A percentile compares a stretch with the other conserved stretches of the same genome.
phyloP scores from a whole-genome alignment of 2,888 invertebrate species.

The Ennomos erosarius region DNA sequence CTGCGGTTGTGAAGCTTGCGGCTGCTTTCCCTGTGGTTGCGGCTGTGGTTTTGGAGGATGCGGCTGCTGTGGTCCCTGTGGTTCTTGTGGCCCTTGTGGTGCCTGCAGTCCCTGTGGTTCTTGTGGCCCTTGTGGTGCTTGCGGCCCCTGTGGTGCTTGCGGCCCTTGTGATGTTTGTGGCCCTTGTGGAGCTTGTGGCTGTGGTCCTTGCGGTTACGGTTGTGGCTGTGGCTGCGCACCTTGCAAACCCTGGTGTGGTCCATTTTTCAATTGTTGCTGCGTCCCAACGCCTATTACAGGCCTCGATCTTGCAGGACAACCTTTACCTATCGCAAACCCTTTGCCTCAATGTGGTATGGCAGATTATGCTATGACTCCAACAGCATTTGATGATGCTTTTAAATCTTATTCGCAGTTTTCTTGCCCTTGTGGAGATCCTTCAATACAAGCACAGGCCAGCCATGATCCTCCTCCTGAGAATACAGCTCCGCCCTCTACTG shows the following conservation, averaged over 20 bases:
- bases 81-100: conserved; percentile 1
- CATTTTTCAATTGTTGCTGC: conserved; percentile 27
- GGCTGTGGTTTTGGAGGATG: conserved; percentile 1
- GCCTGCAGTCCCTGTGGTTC: conserved; percentile 9
- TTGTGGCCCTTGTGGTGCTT: conserved; percentile 2
- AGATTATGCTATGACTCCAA: too few relatives aligned
- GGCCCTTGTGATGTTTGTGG: conserved; percentile 8
- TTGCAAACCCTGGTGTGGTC: conserved; percentile 5
- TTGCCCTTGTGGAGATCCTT: too few relatives aligned
- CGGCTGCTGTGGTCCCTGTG: conserved; percentile 13
- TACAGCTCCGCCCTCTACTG: too few relatives aligned
- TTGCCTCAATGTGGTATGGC: background rate
- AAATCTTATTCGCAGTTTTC: too few relatives aligned
- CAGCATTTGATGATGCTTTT: too few relatives aligned
- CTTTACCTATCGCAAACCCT: background rate
- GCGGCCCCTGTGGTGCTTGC: conserved; percentile 9
- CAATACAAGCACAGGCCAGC: too few relatives aligned
- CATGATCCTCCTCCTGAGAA: too few relatives aligned
- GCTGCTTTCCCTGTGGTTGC: conserved; percentile 4
- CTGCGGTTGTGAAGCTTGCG: background rate
- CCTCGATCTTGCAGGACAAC: background rate
- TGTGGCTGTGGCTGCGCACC: conserved; percentile 2
- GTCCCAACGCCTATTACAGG: background rate
- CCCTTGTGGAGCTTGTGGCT: background rate
- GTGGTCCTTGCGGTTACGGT: conserved; percentile 14